Evolutionary conservation across 2,113 vertebrate genomes (phyloP), one percentile per base, ranked within the genome.

Genomic region (Oriolus oriolus): DNA sequence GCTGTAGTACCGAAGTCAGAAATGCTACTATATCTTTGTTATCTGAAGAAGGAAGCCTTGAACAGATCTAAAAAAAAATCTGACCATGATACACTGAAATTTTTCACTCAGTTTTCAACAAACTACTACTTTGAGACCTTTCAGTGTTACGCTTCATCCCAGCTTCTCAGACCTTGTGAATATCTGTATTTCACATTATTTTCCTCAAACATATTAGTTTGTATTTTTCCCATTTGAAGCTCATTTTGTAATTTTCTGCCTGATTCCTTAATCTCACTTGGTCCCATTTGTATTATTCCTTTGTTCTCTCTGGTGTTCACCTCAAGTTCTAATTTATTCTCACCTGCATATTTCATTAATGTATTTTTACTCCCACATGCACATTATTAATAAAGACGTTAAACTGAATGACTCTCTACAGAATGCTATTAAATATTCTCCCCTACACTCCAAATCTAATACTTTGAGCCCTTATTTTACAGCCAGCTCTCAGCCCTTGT

Each of bases 321-420:
- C 86, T 93, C 70, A 74, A 82, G 57, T 95, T 95, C 93, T 96
- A 96, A 97, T 97, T 95, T 97, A 94, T 87, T 96, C 92, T 97
- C 90, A 96, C 96, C 92, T 95, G 86, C 90, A 87, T 91, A 95
- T 96, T 96, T 97, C 93, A 94, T 97, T 97, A 96, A 86, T 1
- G 8, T 95, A 91, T 89, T 96, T 96, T 96, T 95, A 95, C 86
- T 96, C 84, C 86, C 65, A 90, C 69, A 70, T 70, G 75, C 73
- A 3, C 53, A 66, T 92, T 97, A 95, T 94, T 97, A 96, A 97
- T 96, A 94, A 95, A 96, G 91, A 96, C 2, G 4, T 95, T 96
- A 91, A 95, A 95, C 68, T 76, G 87, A 89, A 95, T 86, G 47
- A 88, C 94, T 93, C 66, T 95, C 77, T 73, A 70, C 75, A 86